phyloP scores from a whole-genome alignment of 2,888 invertebrate genomes.

The Leistus spinibarbis region DNA sequence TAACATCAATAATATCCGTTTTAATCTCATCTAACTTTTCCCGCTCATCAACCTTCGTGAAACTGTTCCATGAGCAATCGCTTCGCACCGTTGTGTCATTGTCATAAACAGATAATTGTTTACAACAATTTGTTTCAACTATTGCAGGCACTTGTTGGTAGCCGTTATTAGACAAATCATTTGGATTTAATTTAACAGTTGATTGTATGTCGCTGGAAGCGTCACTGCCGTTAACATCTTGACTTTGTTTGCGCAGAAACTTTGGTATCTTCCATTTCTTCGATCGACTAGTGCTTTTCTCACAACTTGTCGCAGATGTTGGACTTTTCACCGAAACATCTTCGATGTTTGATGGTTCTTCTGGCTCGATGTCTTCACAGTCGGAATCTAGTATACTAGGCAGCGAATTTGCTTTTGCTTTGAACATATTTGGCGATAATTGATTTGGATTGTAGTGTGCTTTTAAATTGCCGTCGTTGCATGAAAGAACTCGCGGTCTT shows the following conservation, averaged over 20 bases:
- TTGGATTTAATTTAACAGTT: slow-evolving; percentile 14
- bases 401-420: slow-evolving; percentile 76
- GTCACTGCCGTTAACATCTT: slow-evolving; percentile 50
- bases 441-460: slow-evolving; percentile 60
- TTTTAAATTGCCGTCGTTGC: slow-evolving; percentile 45
- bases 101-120: slow-evolving; percentile 5
- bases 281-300: slow-evolving; percentile 56
- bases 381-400: slow-evolving; percentile 84
- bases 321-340: slow-evolving; percentile 68
- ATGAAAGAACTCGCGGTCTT: slow-evolving; percentile 55
- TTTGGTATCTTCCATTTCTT: slow-evolving; percentile 74
- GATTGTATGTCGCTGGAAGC: slow-evolving; percentile 25
- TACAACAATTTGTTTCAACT: slow-evolving; percentile 47
- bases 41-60: slow-evolving; percentile 7
- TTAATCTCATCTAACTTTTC: slow-evolving; percentile 45
- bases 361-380: slow-evolving; percentile 62
- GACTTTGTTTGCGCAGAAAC: slow-evolving; percentile 65
- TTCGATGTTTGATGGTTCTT: slow-evolving; percentile 54
- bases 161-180: slow-evolving; percentile 51
- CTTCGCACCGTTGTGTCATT: slow-evolving; percentile 25
- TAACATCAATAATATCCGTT: slow-evolving; percentile 70
- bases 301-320: slow-evolving; percentile 69
- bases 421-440: slow-evolving; percentile 65
- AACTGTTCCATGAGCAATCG: slow-evolving; percentile 17
- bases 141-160: slow-evolving; percentile 71